Conservation (phyloP, 2,888 invertebrate species). For the Thymelicus sylvestris region DNA sequence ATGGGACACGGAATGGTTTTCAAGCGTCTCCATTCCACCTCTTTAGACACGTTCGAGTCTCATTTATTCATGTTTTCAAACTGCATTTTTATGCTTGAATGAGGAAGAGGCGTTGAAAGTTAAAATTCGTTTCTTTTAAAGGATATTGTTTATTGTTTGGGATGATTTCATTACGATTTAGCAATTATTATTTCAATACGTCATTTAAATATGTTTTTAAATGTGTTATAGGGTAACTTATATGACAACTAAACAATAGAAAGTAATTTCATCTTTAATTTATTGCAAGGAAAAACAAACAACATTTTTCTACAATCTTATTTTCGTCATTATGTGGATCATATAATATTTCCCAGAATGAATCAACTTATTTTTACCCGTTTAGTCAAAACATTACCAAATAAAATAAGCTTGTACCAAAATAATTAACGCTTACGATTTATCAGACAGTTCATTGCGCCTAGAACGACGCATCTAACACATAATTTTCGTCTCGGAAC, state of each 20-base stretch:
- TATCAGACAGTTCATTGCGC: constrained; percentile 57
- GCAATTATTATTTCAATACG: neutral
- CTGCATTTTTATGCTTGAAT: constrained; percentile 49
- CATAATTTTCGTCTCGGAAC: constrained; percentile 64
- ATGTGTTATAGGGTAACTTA: neutral
- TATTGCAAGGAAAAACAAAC: too few relatives aligned
- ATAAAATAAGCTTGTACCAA: neutral
- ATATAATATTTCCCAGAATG: too few relatives aligned
- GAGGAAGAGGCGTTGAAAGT: constrained; percentile 27
- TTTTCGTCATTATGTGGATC: too few relatives aligned
- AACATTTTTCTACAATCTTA: too few relatives aligned
- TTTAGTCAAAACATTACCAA: neutral
- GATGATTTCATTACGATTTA: constrained; percentile 4
- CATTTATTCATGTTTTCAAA: constrained; percentile 52
- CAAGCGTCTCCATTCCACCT: constrained; percentile 45
- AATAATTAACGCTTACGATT: constrained; percentile 37
- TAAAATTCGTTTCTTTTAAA: constrained; percentile 12
- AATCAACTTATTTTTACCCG: too few relatives aligned
- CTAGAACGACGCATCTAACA: constrained; percentile 58
- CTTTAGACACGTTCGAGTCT: constrained; percentile 30
- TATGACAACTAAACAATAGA: too few relatives aligned
- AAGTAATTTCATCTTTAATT: too few relatives aligned
- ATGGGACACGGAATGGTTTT: constrained; percentile 61
- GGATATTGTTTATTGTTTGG: constrained; percentile 1
- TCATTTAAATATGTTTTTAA: neutral